Conservation (phyloP, 2,797 vertebrate genomes). For the Meriones psammophilus region DNA sequence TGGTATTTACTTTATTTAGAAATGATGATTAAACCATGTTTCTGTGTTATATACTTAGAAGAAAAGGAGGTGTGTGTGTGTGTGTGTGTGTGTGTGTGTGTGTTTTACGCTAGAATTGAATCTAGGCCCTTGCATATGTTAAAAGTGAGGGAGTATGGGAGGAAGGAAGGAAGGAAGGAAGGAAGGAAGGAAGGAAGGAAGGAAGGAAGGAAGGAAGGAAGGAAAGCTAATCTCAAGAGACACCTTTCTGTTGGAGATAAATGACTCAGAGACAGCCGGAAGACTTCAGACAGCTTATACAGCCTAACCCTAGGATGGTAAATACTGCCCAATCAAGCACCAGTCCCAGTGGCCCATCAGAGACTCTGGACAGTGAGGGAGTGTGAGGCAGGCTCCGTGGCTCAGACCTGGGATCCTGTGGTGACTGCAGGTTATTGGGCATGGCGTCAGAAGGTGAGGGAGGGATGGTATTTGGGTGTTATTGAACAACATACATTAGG, state of each 20-base stretch:
- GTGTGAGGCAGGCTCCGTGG: not conserved
- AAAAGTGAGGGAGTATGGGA: not conserved
- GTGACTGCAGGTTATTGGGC: not conserved
- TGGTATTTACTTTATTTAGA: too few species aligned
- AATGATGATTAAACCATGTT: too few species aligned
- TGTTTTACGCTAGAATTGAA: not conserved
- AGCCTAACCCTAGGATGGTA: not conserved
- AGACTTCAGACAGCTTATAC: conserved; percentile 21
- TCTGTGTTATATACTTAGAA: too few species aligned
- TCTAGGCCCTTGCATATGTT: not conserved
- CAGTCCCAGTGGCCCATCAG: not conserved
- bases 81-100: not conserved
- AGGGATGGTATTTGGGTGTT: not conserved
- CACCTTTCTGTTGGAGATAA: not conserved
- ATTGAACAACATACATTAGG: not conserved
- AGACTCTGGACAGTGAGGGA: not conserved
- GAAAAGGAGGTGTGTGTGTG: too few species aligned
- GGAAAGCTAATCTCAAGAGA: not conserved
- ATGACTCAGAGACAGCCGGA: not conserved
- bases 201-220: too few species aligned
- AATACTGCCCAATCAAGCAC: not conserved
- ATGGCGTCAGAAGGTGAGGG: not conserved
- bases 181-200: too few species aligned
- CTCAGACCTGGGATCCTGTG: not conserved
- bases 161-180: not conserved